Percentiles rank a stretch among this genome's conserved stretches.
Conservation (phyloP, 2,888 invertebrate genomes). For the Xestia ashworthii region DNA sequence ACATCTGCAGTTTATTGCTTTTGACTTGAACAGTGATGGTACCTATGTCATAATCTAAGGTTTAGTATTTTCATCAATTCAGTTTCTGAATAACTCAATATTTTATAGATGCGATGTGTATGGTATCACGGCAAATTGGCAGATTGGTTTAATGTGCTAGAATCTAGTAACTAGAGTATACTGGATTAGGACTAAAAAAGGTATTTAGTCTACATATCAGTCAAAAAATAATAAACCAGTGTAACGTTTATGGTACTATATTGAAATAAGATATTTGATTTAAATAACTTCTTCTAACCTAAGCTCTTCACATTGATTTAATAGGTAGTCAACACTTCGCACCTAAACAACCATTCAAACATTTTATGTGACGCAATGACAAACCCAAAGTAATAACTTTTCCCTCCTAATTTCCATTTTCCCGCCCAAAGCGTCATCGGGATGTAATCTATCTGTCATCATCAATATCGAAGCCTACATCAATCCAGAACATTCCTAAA, state of each 20-base stretch:
- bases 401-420: constrained; percentile 76
- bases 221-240: not conserved
- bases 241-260: not conserved
- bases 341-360: constrained; percentile 3
- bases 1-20: not conserved
- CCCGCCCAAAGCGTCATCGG: constrained; percentile 83
- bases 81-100: too few relatives aligned
- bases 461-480: constrained; percentile 80
- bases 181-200: not conserved
- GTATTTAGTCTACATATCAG: not conserved
- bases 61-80: not conserved
- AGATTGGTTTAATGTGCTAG: not conserved
- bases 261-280: not conserved
- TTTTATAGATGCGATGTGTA: not conserved
- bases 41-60: not conserved
- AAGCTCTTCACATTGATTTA: not conserved
- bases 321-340: constrained; percentile 6
- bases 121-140: not conserved
- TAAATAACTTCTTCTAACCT: not conserved
- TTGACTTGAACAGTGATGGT: not conserved
- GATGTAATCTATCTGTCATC: constrained; percentile 84
- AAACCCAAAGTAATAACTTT: constrained; percentile 62
- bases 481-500: constrained; percentile 77
- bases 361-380: constrained; percentile 16
- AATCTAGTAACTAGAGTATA: not conserved